Evolutionary conservation across 2,797 vertebrate genomes (phyloP), one percentile per base, ranked within the genome.

Genomic region (Microctenopoma steveboyesi): DNA sequence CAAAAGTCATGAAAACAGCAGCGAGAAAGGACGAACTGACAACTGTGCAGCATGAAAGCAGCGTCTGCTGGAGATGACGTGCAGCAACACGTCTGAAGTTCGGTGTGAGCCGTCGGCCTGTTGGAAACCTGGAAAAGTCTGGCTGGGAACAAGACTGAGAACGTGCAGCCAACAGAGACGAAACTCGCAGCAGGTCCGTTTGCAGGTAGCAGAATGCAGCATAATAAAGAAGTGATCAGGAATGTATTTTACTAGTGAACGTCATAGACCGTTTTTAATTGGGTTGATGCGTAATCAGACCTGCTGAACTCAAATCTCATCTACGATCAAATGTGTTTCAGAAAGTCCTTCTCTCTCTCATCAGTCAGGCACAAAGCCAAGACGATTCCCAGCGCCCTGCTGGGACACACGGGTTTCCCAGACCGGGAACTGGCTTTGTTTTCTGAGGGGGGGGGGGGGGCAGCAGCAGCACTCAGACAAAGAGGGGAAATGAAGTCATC

Each of bases 401-500:
- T 64, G 68, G 84, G 86, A 82, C 69, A 11, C 45, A 6, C 43
- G 8, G 40, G 12, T 5, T 42, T 16, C 7, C 33, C 42, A 22
- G 56, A 64, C 16, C 3, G 43, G 65, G 35, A 48, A 35, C 40
- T 4, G 30, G 46, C 60, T 73, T 66, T 78, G 71, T 76, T 83
- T 86, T 77, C 49, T 52, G 63, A 76, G 68, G 40, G 54, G 37
- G 33, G 7, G 33, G 33, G 1, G 5, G 30, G 5, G 7, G 69
- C 69, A 52, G 55, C 54, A 22, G 40, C 35, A 49, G 40, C 40
- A 5, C 28, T 62, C 69, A 81, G 74, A 72, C 72, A 58, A 62
- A 28, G 15, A 57, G 63, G 39, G 74, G 71, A 76, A 68, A 70
- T 81, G 52, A 84, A 77, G 80, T 81, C 87, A 88, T 70, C 64